phyloP scores from a whole-genome alignment of 1,140 invertebrate species.

The Catajapyx aquilonaris region DNA sequence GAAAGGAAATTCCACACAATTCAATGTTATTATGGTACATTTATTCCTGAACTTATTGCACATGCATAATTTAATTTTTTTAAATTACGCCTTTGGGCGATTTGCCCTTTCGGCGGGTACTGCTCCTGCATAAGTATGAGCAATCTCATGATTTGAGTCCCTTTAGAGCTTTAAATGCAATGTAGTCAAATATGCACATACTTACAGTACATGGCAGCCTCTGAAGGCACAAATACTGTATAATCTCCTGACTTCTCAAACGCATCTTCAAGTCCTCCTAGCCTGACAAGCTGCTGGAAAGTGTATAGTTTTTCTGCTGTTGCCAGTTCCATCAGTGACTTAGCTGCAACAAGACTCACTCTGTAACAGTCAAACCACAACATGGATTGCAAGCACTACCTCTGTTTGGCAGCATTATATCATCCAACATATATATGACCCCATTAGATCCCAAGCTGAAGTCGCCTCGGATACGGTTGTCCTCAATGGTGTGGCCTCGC shows the following conservation, averaged over 20 bases:
- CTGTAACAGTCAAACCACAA: not conserved
- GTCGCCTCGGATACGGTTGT: slow-evolving; percentile 16
- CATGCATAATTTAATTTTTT: too few species aligned
- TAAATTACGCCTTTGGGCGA: too few species aligned
- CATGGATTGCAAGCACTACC: slow-evolving; percentile 14
- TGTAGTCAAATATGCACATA: too few species aligned
- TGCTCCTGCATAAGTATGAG: too few species aligned
- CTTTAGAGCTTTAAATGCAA: too few species aligned
- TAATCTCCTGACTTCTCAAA: slow-evolving; percentile 23
- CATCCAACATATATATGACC: slow-evolving; percentile 22
- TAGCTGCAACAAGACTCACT: slow-evolving; percentile 15
- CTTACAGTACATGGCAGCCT: slow-evolving; percentile 26
- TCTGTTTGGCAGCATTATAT: slow-evolving; percentile 23
- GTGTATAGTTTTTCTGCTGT: slow-evolving; percentile 17
- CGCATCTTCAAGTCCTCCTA: slow-evolving; percentile 21
- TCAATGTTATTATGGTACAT: too few species aligned
- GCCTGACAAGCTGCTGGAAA: slow-evolving; percentile 21
- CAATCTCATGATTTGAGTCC: too few species aligned
- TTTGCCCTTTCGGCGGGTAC: too few species aligned
- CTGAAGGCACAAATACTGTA: slow-evolving; percentile 29
- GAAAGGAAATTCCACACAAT: too few species aligned
- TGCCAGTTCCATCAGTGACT: slow-evolving; percentile 20
- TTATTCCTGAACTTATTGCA: too few species aligned
- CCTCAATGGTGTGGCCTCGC: slow-evolving; percentile 19
- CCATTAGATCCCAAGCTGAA: slow-evolving; percentile 22